Evolutionary conservation across 2,113 vertebrate genomes (phyloP).

Genomic region (Colossoma macropomum): DNA sequence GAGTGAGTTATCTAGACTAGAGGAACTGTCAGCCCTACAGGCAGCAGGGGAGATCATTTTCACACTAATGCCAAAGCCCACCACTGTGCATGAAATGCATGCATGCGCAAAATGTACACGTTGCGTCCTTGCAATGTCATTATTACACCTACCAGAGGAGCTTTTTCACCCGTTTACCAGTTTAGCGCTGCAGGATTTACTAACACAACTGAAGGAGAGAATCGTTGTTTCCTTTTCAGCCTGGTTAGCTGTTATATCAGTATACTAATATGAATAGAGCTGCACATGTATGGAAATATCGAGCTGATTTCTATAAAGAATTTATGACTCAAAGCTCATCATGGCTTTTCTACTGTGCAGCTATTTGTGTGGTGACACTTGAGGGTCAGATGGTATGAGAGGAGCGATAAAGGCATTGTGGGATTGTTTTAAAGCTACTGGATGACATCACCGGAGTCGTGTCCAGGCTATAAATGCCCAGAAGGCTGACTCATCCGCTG

Average conservation of each 20-base stretch:
- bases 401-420: constrained; percentile 1
- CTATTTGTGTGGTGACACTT: not conserved
- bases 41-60: not conserved
- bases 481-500: constrained; percentile 4
- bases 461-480: constrained; percentile 18
- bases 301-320: not conserved
- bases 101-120: not conserved
- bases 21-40: not conserved
- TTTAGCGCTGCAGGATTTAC: not conserved
- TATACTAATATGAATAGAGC: no score
- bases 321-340: not conserved
- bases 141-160: not conserved
- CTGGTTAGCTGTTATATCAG: no score
- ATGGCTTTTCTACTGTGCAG: not conserved
- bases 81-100: not conserved
- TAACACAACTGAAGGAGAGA: not conserved
- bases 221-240: no score
- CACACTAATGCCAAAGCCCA: not conserved
- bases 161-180: not conserved
- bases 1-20: not conserved
- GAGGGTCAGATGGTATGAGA: not conserved
- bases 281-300: not conserved
- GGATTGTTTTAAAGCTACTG: constrained; percentile 3
- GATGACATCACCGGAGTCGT: constrained; percentile 10
- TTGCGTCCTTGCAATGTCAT: not conserved